Percentiles rank a stretch among this genome's conserved stretches.
These are phyloP conservation scores for Amphipyra berbera DNA, from an alignment of 2,888 invertebrate species.

Conservation along the genomic window DNA sequence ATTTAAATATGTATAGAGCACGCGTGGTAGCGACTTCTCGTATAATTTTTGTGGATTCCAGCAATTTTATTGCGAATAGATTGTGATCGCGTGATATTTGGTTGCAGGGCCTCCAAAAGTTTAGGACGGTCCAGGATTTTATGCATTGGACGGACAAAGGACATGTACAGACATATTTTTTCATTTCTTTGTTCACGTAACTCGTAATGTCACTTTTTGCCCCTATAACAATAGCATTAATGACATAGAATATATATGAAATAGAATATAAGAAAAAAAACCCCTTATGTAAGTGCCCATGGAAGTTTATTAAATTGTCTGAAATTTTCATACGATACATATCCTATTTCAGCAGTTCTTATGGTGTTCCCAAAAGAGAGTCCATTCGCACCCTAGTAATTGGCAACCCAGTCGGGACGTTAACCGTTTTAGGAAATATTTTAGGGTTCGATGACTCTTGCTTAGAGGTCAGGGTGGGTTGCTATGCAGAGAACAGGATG, in stretches of 20 bases:
- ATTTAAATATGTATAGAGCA: constrained; percentile 77
- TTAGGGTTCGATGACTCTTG: constrained; percentile 83
- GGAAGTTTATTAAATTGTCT: neutral
- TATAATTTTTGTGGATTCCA: constrained; percentile 74
- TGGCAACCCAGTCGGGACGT: constrained; percentile 75
- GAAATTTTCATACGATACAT: neutral
- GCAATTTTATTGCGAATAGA: constrained; percentile 69
- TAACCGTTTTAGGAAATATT: constrained; percentile 87
- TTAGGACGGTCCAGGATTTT: constrained; percentile 20
- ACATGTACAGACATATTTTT: neutral
- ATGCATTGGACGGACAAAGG: too few species aligned
- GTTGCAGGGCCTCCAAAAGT: constrained; percentile 48
- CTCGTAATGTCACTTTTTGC: neutral
- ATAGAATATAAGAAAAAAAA: too few species aligned
- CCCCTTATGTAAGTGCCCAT: neutral
- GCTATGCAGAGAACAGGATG: constrained; percentile 73
- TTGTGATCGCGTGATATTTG: constrained; percentile 74
- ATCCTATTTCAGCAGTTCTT: neutral
- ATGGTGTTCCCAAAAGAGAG: constrained; percentile 35
- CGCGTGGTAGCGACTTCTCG: constrained; percentile 81
- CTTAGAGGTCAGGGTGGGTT: constrained; percentile 77
- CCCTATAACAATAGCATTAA: too few species aligned
- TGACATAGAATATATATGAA: too few species aligned
- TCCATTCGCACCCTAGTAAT: constrained; percentile 57
- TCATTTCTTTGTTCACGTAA: neutral